Evolutionary conservation across 1,140 invertebrate species (phyloP).

Genomic region (Pogonognathellus flavescens): DNA sequence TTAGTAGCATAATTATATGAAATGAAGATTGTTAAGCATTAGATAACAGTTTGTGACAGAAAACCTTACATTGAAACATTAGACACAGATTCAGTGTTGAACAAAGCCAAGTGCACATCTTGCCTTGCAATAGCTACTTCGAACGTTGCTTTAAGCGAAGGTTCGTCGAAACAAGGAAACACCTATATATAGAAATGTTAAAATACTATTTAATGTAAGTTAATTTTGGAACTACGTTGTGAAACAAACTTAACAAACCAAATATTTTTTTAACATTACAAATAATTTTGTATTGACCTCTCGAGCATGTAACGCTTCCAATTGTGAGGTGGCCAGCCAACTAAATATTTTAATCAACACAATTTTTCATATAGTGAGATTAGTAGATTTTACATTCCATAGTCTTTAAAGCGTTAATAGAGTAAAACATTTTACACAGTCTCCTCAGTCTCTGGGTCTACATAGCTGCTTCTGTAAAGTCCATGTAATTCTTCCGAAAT

Average conservation of each 20-base stretch:
- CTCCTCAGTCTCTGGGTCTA: slow-evolving; percentile 74
- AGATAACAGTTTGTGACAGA: too few species aligned
- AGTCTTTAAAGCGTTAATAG: too few species aligned
- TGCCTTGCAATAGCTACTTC: background rate
- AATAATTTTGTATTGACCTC: slow-evolving; percentile 70
- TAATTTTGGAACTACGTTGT: background rate
- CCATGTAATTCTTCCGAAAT: slow-evolving; percentile 78
- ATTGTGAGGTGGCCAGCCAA: slow-evolving; percentile 85
- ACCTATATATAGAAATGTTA: background rate
- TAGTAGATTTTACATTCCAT: background rate
- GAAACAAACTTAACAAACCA: background rate
- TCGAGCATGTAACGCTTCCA: slow-evolving; percentile 92
- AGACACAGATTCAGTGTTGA: background rate
- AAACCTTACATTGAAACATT: background rate
- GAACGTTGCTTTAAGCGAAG: background rate
- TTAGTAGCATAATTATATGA: too few species aligned
- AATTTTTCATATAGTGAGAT: background rate
- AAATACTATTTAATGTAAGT: background rate
- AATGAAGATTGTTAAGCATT: too few species aligned
- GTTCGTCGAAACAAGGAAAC: slow-evolving; percentile 39
- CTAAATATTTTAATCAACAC: background rate
- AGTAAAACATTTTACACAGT: slow-evolving; percentile 77
- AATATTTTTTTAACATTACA: background rate
- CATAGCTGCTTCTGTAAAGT: slow-evolving; percentile 85
- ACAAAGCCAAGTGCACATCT: background rate